Evolutionary conservation across 2,888 invertebrate genomes (phyloP), one percentile per base, ranked within the genome.

Genomic region (Sarcophaga rosellei): DNA sequence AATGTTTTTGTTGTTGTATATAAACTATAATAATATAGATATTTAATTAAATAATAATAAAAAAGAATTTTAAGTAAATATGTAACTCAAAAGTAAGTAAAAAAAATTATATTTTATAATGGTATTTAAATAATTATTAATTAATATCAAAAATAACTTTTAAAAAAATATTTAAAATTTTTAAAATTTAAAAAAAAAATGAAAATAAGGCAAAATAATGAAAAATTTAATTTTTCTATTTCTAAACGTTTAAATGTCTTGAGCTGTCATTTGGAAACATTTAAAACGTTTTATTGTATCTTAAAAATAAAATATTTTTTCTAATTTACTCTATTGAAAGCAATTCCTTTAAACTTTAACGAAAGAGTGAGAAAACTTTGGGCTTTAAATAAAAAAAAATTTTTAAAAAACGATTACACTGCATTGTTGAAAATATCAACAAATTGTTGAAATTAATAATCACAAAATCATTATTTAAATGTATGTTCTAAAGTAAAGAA

Each of bases 281-380:
- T 68, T 12, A 75, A 76, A 72, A 84, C 80, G 68, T 69, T 81
- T 23, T 44, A 73, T 17, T 35, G 3, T 66, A 12, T 72, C 70
- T 76, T 76, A 85, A 82, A 72, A 35, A 25, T 45, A 65, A 21
- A 53, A 57, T 69, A 69, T 57, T 25, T 70, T 65, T 20, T 61
- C 69, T 74, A 75, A 75, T 63, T 77, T 35, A 77, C 76, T 86
- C 65, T 86, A 86, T 87, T 88, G 87, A 88, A 88, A 88, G 86
- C 88, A 77, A 76, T 88, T 88, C 81, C 86, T 59, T 76, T 69
- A 10, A n/a, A 8, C 1, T 21, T 35, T 35, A 35, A 10, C 35
- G 35, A 8, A 35, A 35, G 8, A 35, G 8, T 5, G 6, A 8
- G 1, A 35, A 8, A 21, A 10, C 1, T 21, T 76, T 76, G 59